Evolutionary conservation across 1,140 invertebrate species (phyloP).

Genomic region (Spodoptera litura): DNA sequence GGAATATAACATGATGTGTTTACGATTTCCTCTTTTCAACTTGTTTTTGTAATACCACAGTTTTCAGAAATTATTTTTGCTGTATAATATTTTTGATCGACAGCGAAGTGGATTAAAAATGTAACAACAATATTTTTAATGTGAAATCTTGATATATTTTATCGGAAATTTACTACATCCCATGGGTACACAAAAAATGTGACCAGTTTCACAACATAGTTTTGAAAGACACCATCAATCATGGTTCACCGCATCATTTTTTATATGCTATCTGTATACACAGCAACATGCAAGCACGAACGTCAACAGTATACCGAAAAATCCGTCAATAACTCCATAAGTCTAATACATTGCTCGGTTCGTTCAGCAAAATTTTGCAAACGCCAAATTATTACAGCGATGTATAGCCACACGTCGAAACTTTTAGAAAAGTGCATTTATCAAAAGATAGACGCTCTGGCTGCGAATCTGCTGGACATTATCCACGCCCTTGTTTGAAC

Average conservation of each 20-base stretch:
- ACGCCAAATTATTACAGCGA: slow-evolving; percentile 11
- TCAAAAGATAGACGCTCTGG: slow-evolving; percentile 30
- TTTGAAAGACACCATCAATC: slow-evolving; percentile 57
- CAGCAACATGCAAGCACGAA: slow-evolving; percentile 59
- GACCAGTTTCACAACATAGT: slow-evolving; percentile 12
- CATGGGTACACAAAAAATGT: too few species aligned
- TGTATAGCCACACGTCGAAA: slow-evolving; percentile 5
- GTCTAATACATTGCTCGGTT: slow-evolving; percentile 2
- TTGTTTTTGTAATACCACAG: too few species aligned
- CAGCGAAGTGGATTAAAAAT: too few species aligned
- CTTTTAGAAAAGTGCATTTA: slow-evolving; percentile 19
- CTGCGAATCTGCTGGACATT: slow-evolving; percentile 43
- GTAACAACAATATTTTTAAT: too few species aligned
- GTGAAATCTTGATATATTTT: too few species aligned
- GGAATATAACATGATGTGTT: too few species aligned
- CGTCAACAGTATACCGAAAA: slow-evolving; percentile 57
- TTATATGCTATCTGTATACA: slow-evolving; percentile 64
- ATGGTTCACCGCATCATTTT: slow-evolving; percentile 61
- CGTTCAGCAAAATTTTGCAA: not conserved
- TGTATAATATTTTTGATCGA: too few species aligned
- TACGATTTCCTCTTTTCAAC: too few species aligned
- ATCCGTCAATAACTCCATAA: not conserved
- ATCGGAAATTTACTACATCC: too few species aligned
- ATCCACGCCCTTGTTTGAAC: slow-evolving; percentile 64
- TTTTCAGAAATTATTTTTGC: too few species aligned